These are phyloP conservation scores for Ephydatia muelleri DNA, from an alignment of 37 sponge, comb jelly and placozoan genomes.

Conservation along the genomic window DNA sequence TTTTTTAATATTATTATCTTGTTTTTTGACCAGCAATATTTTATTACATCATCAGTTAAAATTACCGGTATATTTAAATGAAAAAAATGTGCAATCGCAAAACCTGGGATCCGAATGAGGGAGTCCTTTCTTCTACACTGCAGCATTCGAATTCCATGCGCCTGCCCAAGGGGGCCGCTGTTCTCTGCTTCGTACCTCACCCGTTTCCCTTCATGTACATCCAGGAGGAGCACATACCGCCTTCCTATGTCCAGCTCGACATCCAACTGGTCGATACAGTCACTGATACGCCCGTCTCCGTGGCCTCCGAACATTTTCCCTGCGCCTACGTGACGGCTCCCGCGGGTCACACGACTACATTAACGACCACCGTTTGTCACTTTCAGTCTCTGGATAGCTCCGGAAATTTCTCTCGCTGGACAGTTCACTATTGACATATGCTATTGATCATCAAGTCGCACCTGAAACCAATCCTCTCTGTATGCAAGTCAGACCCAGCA, in stretches of 20 bases:
- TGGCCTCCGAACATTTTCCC: not conserved
- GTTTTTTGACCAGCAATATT: not conserved
- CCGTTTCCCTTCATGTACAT: not conserved
- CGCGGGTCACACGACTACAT: constrained; percentile 4
- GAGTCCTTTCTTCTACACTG: not conserved
- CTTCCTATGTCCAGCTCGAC: not conserved
- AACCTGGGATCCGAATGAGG: not conserved
- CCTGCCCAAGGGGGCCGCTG: not conserved
- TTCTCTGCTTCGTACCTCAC: not conserved
- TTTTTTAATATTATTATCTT: not conserved
- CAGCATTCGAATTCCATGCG: not conserved
- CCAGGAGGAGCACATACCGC: not conserved
- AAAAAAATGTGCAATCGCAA: too few species aligned
- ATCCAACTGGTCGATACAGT: not conserved
- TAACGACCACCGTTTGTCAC: constrained; percentile 39
- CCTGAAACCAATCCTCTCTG: not conserved
- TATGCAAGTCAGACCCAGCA: not conserved
- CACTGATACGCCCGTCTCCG: not conserved
- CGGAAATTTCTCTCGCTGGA: constrained; percentile 33
- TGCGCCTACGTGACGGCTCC: constrained; percentile 10
- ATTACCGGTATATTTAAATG: too few species aligned
- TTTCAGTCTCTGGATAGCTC: constrained; percentile 36
- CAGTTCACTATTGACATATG: not conserved
- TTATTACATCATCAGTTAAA: not conserved
- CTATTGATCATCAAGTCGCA: too few species aligned